Conservation (phyloP, 2,113 vertebrate species). For the Ciconia boyciana region DNA sequence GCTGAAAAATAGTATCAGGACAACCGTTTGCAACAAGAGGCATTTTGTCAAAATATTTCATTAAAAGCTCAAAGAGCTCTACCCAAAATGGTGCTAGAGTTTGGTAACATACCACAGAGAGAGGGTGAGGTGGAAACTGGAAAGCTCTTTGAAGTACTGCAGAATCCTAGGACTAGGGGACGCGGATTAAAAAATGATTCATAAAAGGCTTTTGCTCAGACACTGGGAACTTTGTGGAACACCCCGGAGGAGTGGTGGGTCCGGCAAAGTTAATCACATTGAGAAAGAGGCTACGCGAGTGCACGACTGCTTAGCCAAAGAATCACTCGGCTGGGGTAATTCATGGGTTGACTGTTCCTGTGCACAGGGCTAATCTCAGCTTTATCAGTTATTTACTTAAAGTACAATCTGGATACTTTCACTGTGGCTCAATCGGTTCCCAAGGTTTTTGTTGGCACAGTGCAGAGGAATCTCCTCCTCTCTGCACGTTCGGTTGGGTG, state of each 20-base stretch:
- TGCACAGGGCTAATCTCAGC: neutral
- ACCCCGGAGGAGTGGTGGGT: neutral
- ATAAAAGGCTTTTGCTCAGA: neutral
- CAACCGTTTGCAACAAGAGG: neutral
- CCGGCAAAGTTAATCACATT: neutral
- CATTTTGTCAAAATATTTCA: neutral
- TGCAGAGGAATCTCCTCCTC: neutral
- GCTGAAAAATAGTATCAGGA: neutral
- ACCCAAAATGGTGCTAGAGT: neutral
- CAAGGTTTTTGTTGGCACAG: slow-evolving; percentile 3
- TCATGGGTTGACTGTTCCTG: neutral
- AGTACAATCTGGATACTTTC: neutral
- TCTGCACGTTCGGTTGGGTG: accelerated
- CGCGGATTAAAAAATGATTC: slow-evolving; percentile 53
- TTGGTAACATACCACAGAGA: slow-evolving; percentile 6
- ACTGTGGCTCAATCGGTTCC: neutral
- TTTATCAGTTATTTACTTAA: neutral
- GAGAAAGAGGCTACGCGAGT: neutral
- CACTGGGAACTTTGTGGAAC: neutral
- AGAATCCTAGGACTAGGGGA: neutral
- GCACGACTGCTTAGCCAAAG: neutral
- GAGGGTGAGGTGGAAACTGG: slow-evolving; percentile 48
- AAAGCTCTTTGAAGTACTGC: slow-evolving; percentile 29
- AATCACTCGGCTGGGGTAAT: neutral
- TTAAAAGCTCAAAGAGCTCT: neutral